Evolutionary conservation across 2,888 invertebrate genomes (phyloP).

Genomic region (Torymus tubicola): DNA sequence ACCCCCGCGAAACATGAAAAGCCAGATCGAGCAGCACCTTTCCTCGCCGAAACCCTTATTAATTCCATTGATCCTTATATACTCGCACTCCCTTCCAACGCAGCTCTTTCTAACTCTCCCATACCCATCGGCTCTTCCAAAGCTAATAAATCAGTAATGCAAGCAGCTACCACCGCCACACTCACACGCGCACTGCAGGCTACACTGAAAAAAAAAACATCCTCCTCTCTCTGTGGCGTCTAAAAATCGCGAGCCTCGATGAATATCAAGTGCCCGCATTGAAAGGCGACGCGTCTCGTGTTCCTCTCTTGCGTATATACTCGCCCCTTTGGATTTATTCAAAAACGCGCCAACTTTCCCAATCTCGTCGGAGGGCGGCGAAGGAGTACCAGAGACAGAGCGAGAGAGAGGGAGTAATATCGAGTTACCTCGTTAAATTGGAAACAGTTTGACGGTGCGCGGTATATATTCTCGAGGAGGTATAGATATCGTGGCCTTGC

Average conservation of each 20-base stretch:
- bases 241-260: conserved; percentile 43
- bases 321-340: conserved; percentile 64
- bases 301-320: not conserved
- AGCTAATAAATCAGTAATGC: conserved; percentile 40
- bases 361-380: conserved; percentile 62
- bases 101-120: too few relatives aligned
- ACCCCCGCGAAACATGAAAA: too few relatives aligned
- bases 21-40: too few relatives aligned
- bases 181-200: not conserved
- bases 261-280: conserved; percentile 51
- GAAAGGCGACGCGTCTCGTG: conserved; percentile 39
- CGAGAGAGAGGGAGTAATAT: conserved; percentile 64
- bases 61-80: too few relatives aligned
- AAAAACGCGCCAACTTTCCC: conserved; percentile 69
- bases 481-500: too few relatives aligned
- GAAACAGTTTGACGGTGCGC: conserved; percentile 65
- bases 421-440: conserved; percentile 72
- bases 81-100: too few relatives aligned
- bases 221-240: not conserved
- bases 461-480: not conserved
- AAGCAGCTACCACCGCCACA: not conserved
- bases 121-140: not conserved
- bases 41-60: too few relatives aligned
- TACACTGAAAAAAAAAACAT: not conserved
- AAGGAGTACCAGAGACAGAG: too few relatives aligned